Evolutionary conservation across 2,113 vertebrate genomes (phyloP), one percentile per base, ranked within the genome.

Genomic region (Tupaia chinensis): DNA sequence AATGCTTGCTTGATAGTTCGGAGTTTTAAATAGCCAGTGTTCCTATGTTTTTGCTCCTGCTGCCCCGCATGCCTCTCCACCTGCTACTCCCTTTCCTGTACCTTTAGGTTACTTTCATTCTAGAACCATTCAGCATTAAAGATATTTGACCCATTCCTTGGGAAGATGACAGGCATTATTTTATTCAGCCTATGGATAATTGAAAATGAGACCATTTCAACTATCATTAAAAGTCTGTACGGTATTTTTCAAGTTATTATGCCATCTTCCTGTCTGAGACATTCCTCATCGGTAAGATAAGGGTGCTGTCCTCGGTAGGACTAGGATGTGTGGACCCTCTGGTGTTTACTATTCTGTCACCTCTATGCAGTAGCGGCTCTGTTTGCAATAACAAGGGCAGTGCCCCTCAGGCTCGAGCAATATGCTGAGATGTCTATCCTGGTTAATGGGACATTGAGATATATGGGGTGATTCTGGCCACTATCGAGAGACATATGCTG

Each of bases 401-500:
- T 0, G 16, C 27, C 65, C 5, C 66, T 23, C 13, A 23, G 76
- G 72, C 61, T 81, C 11, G 11, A 92, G 70, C 61, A 94, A 56
- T 34, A 20, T 53, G 0, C 61, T 68, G 20, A 74, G 44, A 23
- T 81, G 25, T 86, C 93, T 65, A 68, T 80, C 19, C 89, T 44
- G 61, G 82, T 73, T 93, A 97, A 73, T 19, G 14, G 29, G 95
- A 93, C 81, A 95, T 95, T 79, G 89, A 97, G 89, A 97, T 80
- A 1, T 89, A 94, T 91, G 32, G 91, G 82, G 90, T 95, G 86
- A 94, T 73, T 68, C 90, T 97, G 96, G 95, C 79, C 94, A 80
- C 56, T 89, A 72, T 81, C 34, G 0, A 29, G 83, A 86, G 95
- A 97, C 98, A 97, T 97, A 94, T 95, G 95, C 23, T 97, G 89